These are phyloP conservation scores for Agonopterix heracliana DNA, from an alignment of 2,888 invertebrate genomes.

Conservation along the genomic window DNA sequence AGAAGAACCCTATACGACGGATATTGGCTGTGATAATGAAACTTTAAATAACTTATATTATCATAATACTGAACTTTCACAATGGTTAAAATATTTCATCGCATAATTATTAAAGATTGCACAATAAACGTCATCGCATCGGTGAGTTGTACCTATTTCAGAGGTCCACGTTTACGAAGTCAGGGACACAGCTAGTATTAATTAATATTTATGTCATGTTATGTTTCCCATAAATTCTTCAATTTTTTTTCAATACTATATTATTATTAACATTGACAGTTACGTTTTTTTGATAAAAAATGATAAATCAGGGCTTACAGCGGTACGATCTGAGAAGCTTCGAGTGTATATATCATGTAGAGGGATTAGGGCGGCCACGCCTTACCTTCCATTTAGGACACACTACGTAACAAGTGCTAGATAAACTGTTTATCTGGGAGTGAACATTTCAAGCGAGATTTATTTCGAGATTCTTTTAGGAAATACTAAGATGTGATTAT, in stretches of 20 bases:
- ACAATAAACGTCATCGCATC: no score
- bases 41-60: no score
- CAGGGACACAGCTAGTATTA: no score
- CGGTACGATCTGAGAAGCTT: slow-evolving; percentile 43
- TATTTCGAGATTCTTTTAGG: neutral
- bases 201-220: no score
- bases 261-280: slow-evolving; percentile 38
- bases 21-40: no score
- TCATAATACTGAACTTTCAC: no score
- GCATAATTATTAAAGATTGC: no score
- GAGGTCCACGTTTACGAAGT: no score
- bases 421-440: neutral
- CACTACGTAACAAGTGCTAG: slow-evolving; percentile 8
- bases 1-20: no score
- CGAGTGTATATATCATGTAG: slow-evolving; percentile 21
- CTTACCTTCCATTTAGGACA: slow-evolving; percentile 16
- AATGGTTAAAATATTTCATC: no score
- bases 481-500: neutral
- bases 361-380: slow-evolving; percentile 34
- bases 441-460: neutral
- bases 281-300: slow-evolving; percentile 32
- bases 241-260: slow-evolving; percentile 22
- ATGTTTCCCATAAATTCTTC: slow-evolving; percentile 21
- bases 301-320: slow-evolving; percentile 55
- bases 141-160: no score